Evolutionary conservation across 2,113 vertebrate species (phyloP).

Genomic region (Oncorhynchus tshawytscha): DNA sequence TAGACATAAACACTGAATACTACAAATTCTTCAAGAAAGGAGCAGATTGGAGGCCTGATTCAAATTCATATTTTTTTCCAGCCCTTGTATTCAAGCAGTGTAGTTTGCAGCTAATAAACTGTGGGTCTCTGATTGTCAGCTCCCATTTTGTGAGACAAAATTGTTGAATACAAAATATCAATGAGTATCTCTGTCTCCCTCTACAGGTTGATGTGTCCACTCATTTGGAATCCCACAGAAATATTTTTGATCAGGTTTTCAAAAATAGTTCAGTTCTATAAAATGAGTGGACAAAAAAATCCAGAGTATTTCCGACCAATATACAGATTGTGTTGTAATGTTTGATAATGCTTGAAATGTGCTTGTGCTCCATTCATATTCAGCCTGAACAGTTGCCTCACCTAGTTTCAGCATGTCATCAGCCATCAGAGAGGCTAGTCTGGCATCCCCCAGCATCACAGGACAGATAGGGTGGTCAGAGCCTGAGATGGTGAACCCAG

Average conservation of each 20-base stretch:
- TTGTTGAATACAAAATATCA: background rate
- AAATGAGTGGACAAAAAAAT: background rate
- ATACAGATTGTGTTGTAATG: too few species aligned
- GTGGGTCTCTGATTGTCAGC: background rate
- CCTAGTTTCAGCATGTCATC: conserved; percentile 93
- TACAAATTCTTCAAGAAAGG: background rate
- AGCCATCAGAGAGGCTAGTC: conserved; percentile 85
- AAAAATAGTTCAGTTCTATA: background rate
- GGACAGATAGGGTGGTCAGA: conserved; percentile 91
- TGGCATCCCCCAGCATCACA: conserved; percentile 93
- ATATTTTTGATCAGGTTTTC: background rate
- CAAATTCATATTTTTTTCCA: background rate
- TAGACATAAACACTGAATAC: background rate
- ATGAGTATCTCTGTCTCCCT: background rate
- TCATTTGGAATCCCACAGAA: background rate
- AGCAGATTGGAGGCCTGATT: too few species aligned
- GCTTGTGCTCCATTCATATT: background rate
- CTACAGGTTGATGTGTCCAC: background rate
- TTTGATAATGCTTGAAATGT: too few species aligned
- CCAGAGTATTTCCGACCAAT: too few species aligned
- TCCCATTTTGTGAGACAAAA: background rate
- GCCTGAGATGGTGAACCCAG: conserved; percentile 89
- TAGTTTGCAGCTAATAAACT: background rate
- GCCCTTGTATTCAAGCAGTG: too few species aligned
- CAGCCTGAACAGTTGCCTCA: conserved; percentile 48